A percentile compares a stretch with the other conserved stretches of the same genome.
phyloP scores from a whole-genome alignment of 53 echinoderm and acorn worm species.

The Echinometra lucunter region DNA sequence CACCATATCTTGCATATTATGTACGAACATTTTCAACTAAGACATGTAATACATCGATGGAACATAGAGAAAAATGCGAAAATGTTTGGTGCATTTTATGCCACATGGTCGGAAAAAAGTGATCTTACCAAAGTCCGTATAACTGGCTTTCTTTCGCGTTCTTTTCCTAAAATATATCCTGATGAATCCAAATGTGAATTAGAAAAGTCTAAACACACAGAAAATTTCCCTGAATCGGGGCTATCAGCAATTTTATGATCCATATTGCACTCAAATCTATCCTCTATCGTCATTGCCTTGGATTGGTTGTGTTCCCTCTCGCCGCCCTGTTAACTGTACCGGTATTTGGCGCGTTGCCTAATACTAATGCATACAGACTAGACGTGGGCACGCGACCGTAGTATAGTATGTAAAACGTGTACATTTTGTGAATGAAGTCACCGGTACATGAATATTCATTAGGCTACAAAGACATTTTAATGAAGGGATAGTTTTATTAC shows the following conservation, averaged over 20 bases:
- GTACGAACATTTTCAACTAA: not conserved
- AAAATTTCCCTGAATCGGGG: conserved; percentile 87
- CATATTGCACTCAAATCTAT: conserved; percentile 73
- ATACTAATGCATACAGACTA: too few species aligned
- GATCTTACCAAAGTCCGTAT: conserved; percentile 57
- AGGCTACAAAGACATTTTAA: too few species aligned
- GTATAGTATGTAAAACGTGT: not conserved
- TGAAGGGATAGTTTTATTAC: not conserved
- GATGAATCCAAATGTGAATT: conserved; percentile 50
- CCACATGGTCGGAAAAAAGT: conserved; percentile 24
- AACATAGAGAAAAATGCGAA: not conserved
- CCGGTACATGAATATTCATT: conserved; percentile 34
- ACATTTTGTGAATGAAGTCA: conserved; percentile 58
- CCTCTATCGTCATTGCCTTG: conserved; percentile 43
- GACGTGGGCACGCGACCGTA: too few species aligned
- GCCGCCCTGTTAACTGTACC: not conserved
- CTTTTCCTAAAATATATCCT: conserved; percentile 67
- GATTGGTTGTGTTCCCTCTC: not conserved
- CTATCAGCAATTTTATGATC: conserved; percentile 71
- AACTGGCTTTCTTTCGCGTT: conserved; percentile 63
- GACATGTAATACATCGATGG: not conserved
- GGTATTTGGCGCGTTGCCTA: conserved; percentile 37
- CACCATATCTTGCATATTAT: not conserved
- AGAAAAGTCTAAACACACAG: conserved; percentile 66
- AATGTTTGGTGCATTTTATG: not conserved